phyloP scores from a whole-genome alignment of 2,888 invertebrate species.

The Cantharis nigra region DNA sequence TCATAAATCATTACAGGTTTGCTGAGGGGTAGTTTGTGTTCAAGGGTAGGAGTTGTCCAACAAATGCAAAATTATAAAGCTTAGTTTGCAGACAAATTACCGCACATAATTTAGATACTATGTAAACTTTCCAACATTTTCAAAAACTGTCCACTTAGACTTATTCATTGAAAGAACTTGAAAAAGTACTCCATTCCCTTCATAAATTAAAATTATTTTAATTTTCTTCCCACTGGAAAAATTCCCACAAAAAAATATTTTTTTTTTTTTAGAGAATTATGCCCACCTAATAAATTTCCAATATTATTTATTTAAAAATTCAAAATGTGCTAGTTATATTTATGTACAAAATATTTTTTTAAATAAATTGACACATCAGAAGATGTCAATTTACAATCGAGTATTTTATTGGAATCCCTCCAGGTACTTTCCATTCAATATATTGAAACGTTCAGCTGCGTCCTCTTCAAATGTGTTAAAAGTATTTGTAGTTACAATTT shows the following conservation, averaged over 20 bases:
- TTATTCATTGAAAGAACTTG: not conserved
- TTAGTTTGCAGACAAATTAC: slow-evolving; percentile 19
- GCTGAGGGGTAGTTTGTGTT: slow-evolving; percentile 14
- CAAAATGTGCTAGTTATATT: too few relatives aligned
- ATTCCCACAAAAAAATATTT: not conserved
- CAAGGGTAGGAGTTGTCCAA: slow-evolving; percentile 14
- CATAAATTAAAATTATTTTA: not conserved
- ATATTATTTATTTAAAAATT: not conserved
- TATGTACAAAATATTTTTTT: not conserved
- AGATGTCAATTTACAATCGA: not conserved
- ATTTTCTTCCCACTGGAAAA: not conserved
- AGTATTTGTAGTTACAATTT: not conserved
- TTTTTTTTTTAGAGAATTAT: not conserved
- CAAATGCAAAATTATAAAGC: slow-evolving; percentile 10
- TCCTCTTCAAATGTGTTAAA: not conserved
- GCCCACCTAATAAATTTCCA: not conserved
- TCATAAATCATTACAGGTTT: slow-evolving; percentile 21
- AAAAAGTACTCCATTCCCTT: not conserved
- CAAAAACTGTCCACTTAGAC: not conserved
- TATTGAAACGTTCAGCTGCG: not conserved
- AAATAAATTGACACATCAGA: not conserved
- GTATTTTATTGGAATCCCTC: not conserved
- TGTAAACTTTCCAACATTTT: not conserved
- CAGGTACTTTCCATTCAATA: not conserved
- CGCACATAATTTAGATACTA: slow-evolving; percentile 15